Evolutionary conservation across 2,888 invertebrate species (phyloP).

Genomic region (Rhingia rostrata): DNA sequence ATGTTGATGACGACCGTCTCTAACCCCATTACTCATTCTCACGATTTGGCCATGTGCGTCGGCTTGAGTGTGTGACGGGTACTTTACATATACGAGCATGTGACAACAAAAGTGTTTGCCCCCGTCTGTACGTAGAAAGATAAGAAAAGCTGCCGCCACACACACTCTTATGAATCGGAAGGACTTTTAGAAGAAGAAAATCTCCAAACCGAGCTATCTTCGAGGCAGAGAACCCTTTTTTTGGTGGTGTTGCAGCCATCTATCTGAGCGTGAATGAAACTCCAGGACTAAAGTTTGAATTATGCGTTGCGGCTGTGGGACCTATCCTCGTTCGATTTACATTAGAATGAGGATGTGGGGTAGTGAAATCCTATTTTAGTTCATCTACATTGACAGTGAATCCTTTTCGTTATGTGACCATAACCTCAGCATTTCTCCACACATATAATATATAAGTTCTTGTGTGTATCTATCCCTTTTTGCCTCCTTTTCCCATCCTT

Average conservation of each 20-base stretch:
- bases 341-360: conserved; percentile 5
- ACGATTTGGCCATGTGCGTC: background rate
- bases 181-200: conserved; percentile 34
- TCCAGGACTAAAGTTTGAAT: conserved; percentile 66
- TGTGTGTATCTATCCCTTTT: conserved; percentile 14
- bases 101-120: conserved; percentile 57
- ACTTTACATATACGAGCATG: conserved; percentile 45
- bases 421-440: conserved; percentile 55
- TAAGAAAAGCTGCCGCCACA: conserved; percentile 45
- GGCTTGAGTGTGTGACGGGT: conserved; percentile 20
- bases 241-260: too few species aligned
- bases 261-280: conserved; percentile 40
- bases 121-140: conserved; percentile 53
- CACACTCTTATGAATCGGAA: conserved; percentile 12
- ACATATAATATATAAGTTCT: conserved; percentile 1
- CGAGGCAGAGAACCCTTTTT: too few species aligned
- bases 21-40: conserved; percentile 15
- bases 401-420: conserved; percentile 64
- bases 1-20: conserved; percentile 6
- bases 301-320: conserved; percentile 54
- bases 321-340: conserved; percentile 45
- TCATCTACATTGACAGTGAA: conserved; percentile 54
- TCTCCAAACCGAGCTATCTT: conserved; percentile 50
- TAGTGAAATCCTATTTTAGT: conserved; percentile 44
- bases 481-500: conserved; percentile 43